Evolutionary conservation across 2,797 vertebrate species (phyloP), one percentile per base, ranked within the genome.

Genomic region (Micromesistius poutassou): DNA sequence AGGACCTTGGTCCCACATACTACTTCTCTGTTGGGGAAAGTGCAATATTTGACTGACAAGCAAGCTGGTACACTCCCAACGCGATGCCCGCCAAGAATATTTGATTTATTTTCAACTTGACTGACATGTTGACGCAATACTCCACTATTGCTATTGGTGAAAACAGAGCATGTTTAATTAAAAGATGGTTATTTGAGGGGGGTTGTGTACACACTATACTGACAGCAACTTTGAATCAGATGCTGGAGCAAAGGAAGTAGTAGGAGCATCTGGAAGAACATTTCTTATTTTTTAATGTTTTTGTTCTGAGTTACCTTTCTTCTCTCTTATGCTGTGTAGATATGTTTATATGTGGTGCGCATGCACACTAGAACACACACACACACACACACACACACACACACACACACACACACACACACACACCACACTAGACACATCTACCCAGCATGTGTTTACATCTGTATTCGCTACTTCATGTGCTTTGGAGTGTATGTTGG

Each of bases 41-140:
- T 62, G 55, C 6, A 22, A 62, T 25, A 25, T 25, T 62, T 62
- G 55, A 62, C 7, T n/a, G 55, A 62, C 55, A 62, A 25, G 55
- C 55, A 25, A 25, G 55, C 55, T 62, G 55, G 55, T 62, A 62
- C 22, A 8, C 55, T 62, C n/a, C 55, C 55, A 62, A 22, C 22
- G 55, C 55, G 22, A 25, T 13, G 55, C 55, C 55, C 55, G 22
- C 5, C 55, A 62, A 62, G 55, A 62, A 62, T 13, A 62, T 62
- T n/a, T 62, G 55, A 62, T 62, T 62, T 62, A 62, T 62, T 62
- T 62, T 13, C 55, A 62, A 62, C 55, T 62, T n/a, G 22, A n/a
- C 55, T 62, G 22, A 62, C 55, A 62, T 25, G n/a, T 62, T 62
- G 55, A 22, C 25, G 55, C 55, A 62, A 62, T 25, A 13, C 16